Conservation (phyloP, 2,797 vertebrate species). For the Lithobates sylvaticus region DNA sequence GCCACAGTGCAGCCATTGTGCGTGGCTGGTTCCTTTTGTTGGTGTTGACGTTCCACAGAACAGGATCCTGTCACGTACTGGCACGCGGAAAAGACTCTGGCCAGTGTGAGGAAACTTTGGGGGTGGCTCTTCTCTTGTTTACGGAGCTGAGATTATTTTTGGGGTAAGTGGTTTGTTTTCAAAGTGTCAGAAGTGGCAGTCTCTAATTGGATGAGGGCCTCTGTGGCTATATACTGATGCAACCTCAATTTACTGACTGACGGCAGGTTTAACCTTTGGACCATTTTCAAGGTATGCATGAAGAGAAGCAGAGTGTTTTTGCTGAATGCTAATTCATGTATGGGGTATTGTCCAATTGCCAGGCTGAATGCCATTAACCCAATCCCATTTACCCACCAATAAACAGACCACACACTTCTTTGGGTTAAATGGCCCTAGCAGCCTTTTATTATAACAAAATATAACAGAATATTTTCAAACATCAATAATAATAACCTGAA, state of each 20-base stretch:
- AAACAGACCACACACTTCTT: too few species aligned
- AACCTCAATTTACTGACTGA: background rate
- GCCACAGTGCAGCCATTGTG: conserved; percentile 53
- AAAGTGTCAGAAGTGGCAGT: conserved; percentile 13
- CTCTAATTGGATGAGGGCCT: background rate
- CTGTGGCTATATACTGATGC: conserved; percentile 20
- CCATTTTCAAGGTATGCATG: conserved; percentile 30
- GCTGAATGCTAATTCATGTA: background rate
- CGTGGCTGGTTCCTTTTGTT: conserved; percentile 25
- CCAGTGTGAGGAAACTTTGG: background rate
- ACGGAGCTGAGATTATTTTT: background rate
- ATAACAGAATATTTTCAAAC: too few species aligned
- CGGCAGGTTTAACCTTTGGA: conserved; percentile 29
- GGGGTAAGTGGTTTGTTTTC: conserved; percentile 7
- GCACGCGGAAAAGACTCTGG: conserved; percentile 12
- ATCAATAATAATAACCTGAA: too few species aligned
- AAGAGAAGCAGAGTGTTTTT: conserved; percentile 35
- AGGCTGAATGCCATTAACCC: too few species aligned
- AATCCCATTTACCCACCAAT: too few species aligned
- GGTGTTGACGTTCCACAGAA: conserved; percentile 45
- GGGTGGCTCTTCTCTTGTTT: conserved; percentile 20
- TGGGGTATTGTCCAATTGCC: too few species aligned
- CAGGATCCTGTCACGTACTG: conserved; percentile 44
- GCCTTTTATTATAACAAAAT: too few species aligned
- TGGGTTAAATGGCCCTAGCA: too few species aligned